phyloP scores from a whole-genome alignment of 2,113 vertebrate genomes.

The Ophiodon elongatus region DNA sequence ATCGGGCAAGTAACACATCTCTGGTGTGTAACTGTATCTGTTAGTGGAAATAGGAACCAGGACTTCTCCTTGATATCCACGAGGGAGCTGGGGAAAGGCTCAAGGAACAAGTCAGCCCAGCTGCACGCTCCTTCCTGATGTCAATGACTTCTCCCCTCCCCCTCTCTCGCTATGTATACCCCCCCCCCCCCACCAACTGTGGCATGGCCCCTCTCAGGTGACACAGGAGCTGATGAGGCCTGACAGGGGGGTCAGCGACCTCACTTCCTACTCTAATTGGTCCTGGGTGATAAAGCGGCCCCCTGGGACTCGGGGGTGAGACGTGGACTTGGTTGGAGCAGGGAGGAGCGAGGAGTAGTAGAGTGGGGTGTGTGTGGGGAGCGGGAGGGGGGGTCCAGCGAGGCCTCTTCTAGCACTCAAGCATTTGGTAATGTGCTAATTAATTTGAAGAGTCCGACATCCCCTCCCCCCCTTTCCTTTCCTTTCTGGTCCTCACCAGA shows the following conservation, averaged over 20 bases:
- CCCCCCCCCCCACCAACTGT: slow-evolving; percentile 28
- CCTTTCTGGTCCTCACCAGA: slow-evolving; percentile 68
- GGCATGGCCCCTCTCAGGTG: slow-evolving; percentile 77
- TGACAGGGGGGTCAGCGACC: slow-evolving; percentile 79
- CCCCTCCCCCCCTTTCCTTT: slow-evolving; percentile 47
- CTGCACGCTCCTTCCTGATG: neutral
- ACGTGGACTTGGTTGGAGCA: slow-evolving; percentile 37
- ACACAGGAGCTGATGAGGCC: slow-evolving; percentile 77
- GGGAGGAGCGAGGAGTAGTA: slow-evolving; percentile 46
- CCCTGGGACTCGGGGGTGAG: slow-evolving; percentile 53
- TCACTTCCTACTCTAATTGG: slow-evolving; percentile 80
- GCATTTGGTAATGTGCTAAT: slow-evolving; percentile 79
- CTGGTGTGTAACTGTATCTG: neutral
- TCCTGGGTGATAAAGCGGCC: slow-evolving; percentile 74
- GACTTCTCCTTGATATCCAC: neutral
- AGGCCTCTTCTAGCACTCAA: slow-evolving; percentile 64
- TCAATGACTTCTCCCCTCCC: neutral
- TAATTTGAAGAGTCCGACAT: slow-evolving; percentile 79
- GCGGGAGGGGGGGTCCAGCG: slow-evolving; percentile 23
- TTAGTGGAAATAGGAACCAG: neutral
- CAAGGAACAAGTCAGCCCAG: neutral
- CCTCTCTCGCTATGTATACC: slow-evolving; percentile 1
- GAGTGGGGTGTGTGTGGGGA: slow-evolving; percentile 34
- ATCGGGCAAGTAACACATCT: neutral
- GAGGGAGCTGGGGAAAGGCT: neutral